phyloP scores from a whole-genome alignment of 2,888 invertebrate species.

The Schrankia costaestrigalis region DNA sequence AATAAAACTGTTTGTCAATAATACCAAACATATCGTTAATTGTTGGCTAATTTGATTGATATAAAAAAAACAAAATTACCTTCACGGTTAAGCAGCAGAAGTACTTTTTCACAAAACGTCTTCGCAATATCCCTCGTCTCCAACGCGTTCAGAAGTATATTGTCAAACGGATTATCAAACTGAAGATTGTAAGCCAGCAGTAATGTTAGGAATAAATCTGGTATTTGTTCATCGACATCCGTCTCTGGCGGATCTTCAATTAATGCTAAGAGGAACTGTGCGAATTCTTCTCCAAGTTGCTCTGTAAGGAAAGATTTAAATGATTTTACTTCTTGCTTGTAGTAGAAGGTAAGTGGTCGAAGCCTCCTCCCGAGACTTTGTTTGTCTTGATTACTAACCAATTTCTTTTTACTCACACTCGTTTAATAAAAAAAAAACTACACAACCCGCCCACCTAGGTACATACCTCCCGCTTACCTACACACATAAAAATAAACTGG shows the following conservation, averaged over 20 bases:
- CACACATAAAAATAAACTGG: too few species aligned
- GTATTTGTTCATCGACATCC: slow-evolving; percentile 91
- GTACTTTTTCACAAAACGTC: slow-evolving; percentile 93
- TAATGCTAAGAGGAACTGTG: slow-evolving; percentile 88
- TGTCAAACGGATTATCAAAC: slow-evolving; percentile 84
- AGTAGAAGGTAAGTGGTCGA: too few species aligned
- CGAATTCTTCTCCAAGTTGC: slow-evolving; percentile 90
- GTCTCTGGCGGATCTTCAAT: slow-evolving; percentile 90
- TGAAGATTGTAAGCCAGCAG: slow-evolving; percentile 95
- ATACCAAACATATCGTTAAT: too few species aligned
- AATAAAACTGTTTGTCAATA: too few species aligned
- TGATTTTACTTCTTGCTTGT: too few species aligned
- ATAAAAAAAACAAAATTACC: slow-evolving; percentile 76
- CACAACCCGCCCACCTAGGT: too few species aligned
- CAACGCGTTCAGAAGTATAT: slow-evolving; percentile 86
- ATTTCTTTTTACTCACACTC: too few species aligned
- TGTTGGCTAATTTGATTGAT: too few species aligned
- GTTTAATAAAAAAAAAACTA: too few species aligned
- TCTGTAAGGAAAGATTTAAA: slow-evolving; percentile 84
- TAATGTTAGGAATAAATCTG: slow-evolving; percentile 91
- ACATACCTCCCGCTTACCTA: too few species aligned
- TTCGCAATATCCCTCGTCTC: slow-evolving; percentile 87
- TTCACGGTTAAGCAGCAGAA: slow-evolving; percentile 93
- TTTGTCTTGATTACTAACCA: too few species aligned
- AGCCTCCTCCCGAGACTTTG: too few species aligned